Conservation (phyloP, 2,888 invertebrate genomes). For the Lasioglossum marginatum region DNA sequence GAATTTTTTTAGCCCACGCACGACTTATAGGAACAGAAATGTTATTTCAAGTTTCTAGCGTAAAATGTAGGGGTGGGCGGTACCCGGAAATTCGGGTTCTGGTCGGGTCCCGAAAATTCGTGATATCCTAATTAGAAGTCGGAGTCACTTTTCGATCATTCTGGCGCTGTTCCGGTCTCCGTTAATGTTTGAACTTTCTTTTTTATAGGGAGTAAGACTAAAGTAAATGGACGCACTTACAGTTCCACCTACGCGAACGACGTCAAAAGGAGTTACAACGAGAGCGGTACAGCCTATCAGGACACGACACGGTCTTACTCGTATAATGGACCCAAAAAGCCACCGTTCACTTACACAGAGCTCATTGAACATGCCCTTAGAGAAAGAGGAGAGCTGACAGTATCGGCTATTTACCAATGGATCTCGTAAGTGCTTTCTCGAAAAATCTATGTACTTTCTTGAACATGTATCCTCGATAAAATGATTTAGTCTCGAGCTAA, state of each 20-base stretch:
- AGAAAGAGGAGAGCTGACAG: constrained; percentile 94
- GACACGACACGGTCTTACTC: constrained; percentile 53
- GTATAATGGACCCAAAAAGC: constrained; percentile 89
- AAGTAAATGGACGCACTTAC: constrained; percentile 55
- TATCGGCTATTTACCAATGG: constrained; percentile 96
- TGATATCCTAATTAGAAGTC: neutral
- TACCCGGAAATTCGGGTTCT: too few relatives aligned
- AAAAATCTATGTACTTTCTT: neutral
- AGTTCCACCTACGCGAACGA: constrained; percentile 61
- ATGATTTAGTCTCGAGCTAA: neutral
- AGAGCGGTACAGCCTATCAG: constrained; percentile 52
- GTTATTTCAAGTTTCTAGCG: neutral
- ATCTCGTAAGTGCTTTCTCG: constrained; percentile 90
- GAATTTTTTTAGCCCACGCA: neutral
- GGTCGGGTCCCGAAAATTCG: too few relatives aligned
- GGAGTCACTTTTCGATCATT: neutral
- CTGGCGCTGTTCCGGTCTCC: neutral
- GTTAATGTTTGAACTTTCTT: neutral
- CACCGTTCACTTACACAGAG: constrained; percentile 96
- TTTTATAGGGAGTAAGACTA: constrained; percentile 59
- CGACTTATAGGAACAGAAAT: neutral
- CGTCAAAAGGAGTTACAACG: constrained; percentile 60
- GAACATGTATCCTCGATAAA: neutral
- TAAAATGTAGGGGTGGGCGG: too few relatives aligned
- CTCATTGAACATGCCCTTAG: constrained; percentile 94